phyloP scores from a whole-genome alignment of 2,888 invertebrate genomes.

The Masnerella sp. region DNA sequence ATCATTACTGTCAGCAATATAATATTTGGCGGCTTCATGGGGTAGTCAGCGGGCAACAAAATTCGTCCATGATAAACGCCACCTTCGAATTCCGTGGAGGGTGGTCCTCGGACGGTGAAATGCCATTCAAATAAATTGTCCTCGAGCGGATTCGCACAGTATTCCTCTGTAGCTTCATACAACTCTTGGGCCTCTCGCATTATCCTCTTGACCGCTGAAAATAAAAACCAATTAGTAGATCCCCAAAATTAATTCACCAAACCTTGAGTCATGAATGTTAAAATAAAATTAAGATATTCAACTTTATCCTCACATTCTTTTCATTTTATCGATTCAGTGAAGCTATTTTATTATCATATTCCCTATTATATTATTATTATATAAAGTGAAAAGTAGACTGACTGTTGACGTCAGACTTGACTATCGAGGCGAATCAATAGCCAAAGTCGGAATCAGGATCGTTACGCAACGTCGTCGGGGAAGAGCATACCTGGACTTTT shows the following conservation, averaged over 20 bases:
- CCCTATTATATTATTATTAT: too few relatives aligned
- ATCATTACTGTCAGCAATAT: constrained; percentile 93
- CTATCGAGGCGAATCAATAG: too few relatives aligned
- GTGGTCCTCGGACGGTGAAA: constrained; percentile 94
- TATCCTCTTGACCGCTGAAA: constrained; percentile 91
- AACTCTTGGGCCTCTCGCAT: constrained; percentile 95
- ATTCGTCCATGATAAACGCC: constrained; percentile 96
- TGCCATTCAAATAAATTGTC: constrained; percentile 99
- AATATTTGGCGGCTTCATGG: constrained; percentile 98
- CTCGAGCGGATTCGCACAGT: constrained; percentile 92
- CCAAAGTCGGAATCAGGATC: too few relatives aligned
- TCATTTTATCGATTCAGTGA: too few relatives aligned
- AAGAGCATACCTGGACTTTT: constrained; percentile 83
- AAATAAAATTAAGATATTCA: too few relatives aligned
- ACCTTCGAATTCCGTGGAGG: constrained; percentile 91
- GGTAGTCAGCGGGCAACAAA: constrained; percentile 94
- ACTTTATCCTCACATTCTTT: not conserved
- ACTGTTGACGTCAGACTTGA: too few relatives aligned
- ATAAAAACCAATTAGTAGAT: not conserved
- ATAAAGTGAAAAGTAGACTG: too few relatives aligned
- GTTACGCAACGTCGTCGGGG: not conserved
- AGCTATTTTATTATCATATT: too few relatives aligned
- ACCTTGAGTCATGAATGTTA: too few relatives aligned
- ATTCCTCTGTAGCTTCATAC: constrained; percentile 91
- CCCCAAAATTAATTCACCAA: too few relatives aligned